Conservation (phyloP, 2,797 vertebrate species). For the Lagocephalus sceleratus region DNA sequence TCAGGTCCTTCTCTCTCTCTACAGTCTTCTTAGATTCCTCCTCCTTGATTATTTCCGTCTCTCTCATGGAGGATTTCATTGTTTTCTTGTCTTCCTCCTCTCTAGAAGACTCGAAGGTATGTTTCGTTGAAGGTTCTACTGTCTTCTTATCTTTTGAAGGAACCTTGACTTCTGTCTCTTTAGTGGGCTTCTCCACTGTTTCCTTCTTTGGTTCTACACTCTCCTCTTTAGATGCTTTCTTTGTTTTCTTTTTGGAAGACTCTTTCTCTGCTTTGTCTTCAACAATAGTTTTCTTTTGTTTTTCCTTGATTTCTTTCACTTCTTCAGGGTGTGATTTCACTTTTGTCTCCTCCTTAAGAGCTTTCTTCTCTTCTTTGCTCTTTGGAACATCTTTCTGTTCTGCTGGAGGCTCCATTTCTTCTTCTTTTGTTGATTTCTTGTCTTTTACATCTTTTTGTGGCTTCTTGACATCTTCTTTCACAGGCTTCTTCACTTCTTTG, state of each 20-base stretch:
- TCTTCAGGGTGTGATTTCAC: neutral
- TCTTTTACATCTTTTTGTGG: neutral
- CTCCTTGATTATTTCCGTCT: neutral
- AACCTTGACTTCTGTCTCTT: neutral
- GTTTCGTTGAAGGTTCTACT: neutral
- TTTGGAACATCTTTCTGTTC: neutral
- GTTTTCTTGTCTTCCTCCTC: constrained; percentile 1
- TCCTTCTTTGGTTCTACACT: neutral
- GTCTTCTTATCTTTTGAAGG: neutral
- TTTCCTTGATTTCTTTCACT: neutral
- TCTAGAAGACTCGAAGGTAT: neutral
- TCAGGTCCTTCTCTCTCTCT: neutral
- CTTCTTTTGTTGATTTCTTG: neutral
- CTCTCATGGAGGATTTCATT: neutral
- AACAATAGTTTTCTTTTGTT: neutral
- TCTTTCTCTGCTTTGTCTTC: neutral
- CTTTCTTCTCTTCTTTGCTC: constrained; percentile 3
- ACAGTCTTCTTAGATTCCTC: neutral
- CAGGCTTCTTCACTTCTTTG: neutral
- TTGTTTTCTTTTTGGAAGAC: neutral
- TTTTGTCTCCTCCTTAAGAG: neutral
- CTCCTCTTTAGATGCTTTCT: neutral
- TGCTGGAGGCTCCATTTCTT: neutral
- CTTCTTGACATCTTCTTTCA: neutral
- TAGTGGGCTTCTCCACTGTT: neutral